These are phyloP conservation scores for Torymus aiolomorphi DNA, from an alignment of 2,888 invertebrate genomes.

Conservation along the genomic window DNA sequence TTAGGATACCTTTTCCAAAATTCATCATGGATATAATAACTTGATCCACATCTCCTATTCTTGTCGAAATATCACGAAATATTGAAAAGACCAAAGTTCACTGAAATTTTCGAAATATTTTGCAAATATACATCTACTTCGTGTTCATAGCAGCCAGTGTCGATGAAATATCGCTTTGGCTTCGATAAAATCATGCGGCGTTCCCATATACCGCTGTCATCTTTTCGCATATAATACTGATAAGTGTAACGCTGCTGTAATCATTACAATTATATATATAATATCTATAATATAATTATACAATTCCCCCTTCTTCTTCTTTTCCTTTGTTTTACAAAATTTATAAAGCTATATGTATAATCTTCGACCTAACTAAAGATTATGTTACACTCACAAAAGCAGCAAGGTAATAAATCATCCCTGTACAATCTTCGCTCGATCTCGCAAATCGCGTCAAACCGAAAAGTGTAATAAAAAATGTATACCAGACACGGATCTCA, in stretches of 20 bases:
- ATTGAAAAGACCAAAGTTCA: constrained; percentile 23
- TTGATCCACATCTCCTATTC: not conserved
- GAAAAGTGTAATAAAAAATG: too few species aligned
- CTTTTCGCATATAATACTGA: constrained; percentile 41
- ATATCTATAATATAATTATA: not conserved
- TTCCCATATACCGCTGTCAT: not conserved
- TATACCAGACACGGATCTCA: too few species aligned
- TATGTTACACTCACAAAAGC: constrained; percentile 19
- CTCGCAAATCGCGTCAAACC: not conserved
- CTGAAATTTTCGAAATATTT: constrained; percentile 4
- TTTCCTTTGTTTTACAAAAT: constrained; percentile 40
- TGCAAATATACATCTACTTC: not conserved
- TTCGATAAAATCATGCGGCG: constrained; percentile 14
- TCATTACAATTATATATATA: constrained; percentile 27
- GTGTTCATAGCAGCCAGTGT: not conserved
- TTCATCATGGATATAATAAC: not conserved
- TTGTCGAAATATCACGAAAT: not conserved
- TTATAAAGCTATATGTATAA: constrained; percentile 41
- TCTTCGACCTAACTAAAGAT: constrained; percentile 23
- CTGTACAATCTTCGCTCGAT: constrained; percentile 12
- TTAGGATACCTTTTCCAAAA: not conserved
- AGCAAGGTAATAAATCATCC: not conserved
- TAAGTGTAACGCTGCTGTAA: constrained; percentile 32
- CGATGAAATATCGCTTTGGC: constrained; percentile 5
- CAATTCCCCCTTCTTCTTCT: not conserved